These are phyloP conservation scores for Bombus polaris DNA, from an alignment of 1,140 invertebrate genomes.

Conservation along the genomic window DNA sequence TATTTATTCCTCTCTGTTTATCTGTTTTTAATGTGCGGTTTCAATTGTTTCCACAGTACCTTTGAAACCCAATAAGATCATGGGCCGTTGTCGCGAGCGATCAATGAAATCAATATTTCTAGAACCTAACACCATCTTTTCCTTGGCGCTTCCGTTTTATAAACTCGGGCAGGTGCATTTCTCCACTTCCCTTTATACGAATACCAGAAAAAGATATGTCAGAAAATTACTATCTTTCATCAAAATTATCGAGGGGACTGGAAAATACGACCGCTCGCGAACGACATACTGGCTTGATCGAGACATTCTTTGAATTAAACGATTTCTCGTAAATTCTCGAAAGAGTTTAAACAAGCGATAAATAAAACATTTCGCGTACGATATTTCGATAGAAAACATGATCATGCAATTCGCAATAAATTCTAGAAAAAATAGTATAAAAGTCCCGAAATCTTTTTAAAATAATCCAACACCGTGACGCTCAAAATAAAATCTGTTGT, in stretches of 20 bases:
- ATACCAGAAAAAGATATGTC: conserved; percentile 40
- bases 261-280: conserved; percentile 61
- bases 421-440: conserved; percentile 6
- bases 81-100: conserved; percentile 62
- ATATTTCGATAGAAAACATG: not conserved
- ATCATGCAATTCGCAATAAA: not conserved
- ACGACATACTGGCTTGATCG: conserved; percentile 42
- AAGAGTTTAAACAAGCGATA: not conserved
- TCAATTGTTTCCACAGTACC: conserved; percentile 32
- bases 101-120: conserved; percentile 58
- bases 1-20: conserved; percentile 17
- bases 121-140: conserved; percentile 22
- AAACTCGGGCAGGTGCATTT: conserved; percentile 16
- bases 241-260: not conserved
- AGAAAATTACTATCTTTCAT: not conserved
- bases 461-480: not conserved
- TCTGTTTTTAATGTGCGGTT: not conserved
- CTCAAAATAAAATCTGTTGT: not conserved
- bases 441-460: not conserved
- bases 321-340: not conserved
- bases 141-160: conserved; percentile 47
- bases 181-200: not conserved
- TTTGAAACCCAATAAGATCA: conserved; percentile 47
- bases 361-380: not conserved
- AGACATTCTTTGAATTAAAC: conserved; percentile 53